Evolutionary conservation across 64 coral and sea anemone genomes (phyloP).

Genomic region (Montipora foliosa): DNA sequence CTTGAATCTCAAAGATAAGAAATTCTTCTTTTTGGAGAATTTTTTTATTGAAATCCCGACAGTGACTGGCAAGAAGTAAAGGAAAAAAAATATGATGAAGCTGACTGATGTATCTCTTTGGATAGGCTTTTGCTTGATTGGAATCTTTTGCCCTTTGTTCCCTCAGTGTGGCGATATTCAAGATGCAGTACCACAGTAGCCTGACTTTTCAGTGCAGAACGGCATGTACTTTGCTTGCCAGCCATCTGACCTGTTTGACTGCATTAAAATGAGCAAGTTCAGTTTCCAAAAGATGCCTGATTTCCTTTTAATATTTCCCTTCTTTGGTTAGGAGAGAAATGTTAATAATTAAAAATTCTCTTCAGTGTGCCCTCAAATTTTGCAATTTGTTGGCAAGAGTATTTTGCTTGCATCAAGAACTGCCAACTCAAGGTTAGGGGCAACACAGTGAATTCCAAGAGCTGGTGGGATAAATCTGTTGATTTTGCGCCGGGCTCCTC

Average conservation of each 20-base stretch:
- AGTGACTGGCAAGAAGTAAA: neutral
- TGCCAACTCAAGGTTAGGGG: slow-evolving; percentile 58
- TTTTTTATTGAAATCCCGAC: neutral
- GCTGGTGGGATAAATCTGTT: slow-evolving; percentile 51
- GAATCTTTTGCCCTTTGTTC: neutral
- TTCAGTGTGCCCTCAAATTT: slow-evolving; percentile 56
- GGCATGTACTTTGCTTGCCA: neutral
- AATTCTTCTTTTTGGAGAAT: neutral
- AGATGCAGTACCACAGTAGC: neutral
- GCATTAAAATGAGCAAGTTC: slow-evolving; percentile 31
- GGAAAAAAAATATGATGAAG: neutral
- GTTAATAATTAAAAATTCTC: slow-evolving; percentile 61
- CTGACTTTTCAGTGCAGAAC: neutral
- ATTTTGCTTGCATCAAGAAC: slow-evolving; percentile 42
- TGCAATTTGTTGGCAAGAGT: slow-evolving; percentile 36
- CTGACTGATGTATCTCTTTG: neutral
- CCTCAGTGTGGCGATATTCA: neutral
- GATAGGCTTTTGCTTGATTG: neutral
- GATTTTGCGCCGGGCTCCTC: slow-evolving; percentile 36
- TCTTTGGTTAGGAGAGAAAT: slow-evolving; percentile 37
- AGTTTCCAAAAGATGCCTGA: slow-evolving; percentile 55
- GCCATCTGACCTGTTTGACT: neutral
- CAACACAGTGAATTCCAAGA: slow-evolving; percentile 63
- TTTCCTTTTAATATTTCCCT: slow-evolving; percentile 21
- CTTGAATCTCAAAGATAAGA: neutral